Evolutionary conservation across 2,797 vertebrate genomes (phyloP).

Genomic region (Melopsittacus undulatus): DNA sequence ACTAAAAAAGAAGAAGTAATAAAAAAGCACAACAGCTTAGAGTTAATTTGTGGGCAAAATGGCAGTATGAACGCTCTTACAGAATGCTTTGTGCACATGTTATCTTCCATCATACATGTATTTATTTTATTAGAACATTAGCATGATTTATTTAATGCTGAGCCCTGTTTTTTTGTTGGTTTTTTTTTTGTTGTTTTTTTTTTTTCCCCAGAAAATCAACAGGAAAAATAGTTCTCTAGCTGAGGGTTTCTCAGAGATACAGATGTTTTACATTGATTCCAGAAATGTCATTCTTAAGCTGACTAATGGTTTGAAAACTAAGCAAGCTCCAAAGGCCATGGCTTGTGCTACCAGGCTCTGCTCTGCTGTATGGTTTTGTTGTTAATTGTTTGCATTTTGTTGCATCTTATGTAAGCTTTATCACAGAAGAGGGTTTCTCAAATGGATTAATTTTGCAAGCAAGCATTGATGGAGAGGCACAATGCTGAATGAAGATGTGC

Average conservation of each 20-base stretch:
- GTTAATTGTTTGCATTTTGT: constrained; percentile 42
- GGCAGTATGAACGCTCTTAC: not conserved
- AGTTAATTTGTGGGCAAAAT: not conserved
- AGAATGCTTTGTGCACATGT: not conserved
- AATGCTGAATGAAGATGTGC: not conserved
- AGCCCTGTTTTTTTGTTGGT: accelerated
- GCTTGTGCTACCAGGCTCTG: constrained; percentile 38
- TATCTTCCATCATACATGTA: not conserved
- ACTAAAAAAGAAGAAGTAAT: not conserved
- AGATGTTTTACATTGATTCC: not conserved
- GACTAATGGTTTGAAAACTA: not conserved
- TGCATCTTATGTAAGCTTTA: constrained; percentile 9
- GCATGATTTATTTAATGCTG: not conserved
- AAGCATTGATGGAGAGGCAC: not conserved
- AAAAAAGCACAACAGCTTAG: not conserved
- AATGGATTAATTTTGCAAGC: not conserved
- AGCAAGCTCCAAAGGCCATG: not conserved
- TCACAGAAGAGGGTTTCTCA: not conserved
- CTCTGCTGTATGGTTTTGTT: constrained; percentile 19
- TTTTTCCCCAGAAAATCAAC: not conserved
- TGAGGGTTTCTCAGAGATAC: not conserved
- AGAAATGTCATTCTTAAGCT: not conserved
- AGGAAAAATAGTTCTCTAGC: not conserved
- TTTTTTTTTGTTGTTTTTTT: too few species aligned
- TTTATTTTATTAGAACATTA: not conserved